Conservation (phyloP, 2,888 invertebrate species). For the Acronicta aceris region DNA sequence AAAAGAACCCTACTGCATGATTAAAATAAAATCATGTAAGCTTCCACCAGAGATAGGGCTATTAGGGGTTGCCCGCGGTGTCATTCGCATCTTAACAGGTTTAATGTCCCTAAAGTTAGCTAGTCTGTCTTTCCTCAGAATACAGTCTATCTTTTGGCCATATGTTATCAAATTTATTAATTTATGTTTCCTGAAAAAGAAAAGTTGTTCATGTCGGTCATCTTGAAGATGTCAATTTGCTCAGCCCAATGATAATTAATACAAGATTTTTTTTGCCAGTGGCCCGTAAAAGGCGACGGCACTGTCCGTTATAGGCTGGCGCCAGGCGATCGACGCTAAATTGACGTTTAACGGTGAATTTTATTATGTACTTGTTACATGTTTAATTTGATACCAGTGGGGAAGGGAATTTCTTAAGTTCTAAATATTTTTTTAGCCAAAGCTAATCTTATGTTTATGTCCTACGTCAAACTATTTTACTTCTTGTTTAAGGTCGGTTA, state of each 20-base stretch:
- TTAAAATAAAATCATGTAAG: background rate
- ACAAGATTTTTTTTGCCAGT: constrained; percentile 50
- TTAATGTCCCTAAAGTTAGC: too few species aligned
- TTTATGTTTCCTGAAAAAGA: constrained; percentile 12
- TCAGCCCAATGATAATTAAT: constrained; percentile 51
- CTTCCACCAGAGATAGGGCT: background rate
- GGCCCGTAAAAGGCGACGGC: constrained; percentile 59
- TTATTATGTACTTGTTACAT: constrained; percentile 58
- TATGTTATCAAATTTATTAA: too few species aligned
- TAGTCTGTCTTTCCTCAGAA: too few species aligned
- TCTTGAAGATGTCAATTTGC: constrained; percentile 30
- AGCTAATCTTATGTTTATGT: constrained; percentile 1
- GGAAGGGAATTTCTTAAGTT: background rate
- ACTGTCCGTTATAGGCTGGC: constrained; percentile 70
- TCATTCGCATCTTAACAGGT: too few species aligned
- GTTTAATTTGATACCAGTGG: constrained; percentile 37
- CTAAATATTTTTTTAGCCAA: background rate
- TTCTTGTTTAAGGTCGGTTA: too few species aligned
- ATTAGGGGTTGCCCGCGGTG: too few species aligned
- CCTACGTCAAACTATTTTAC: constrained; percentile 16
- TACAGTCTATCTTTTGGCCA: too few species aligned
- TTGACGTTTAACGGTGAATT: constrained; percentile 65
- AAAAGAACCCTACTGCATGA: background rate
- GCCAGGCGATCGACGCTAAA: constrained; percentile 56
- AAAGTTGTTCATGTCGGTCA: constrained; percentile 15